Evolutionary conservation across 2,888 invertebrate species (phyloP).

Genomic region (Thymelicus sylvestris): DNA sequence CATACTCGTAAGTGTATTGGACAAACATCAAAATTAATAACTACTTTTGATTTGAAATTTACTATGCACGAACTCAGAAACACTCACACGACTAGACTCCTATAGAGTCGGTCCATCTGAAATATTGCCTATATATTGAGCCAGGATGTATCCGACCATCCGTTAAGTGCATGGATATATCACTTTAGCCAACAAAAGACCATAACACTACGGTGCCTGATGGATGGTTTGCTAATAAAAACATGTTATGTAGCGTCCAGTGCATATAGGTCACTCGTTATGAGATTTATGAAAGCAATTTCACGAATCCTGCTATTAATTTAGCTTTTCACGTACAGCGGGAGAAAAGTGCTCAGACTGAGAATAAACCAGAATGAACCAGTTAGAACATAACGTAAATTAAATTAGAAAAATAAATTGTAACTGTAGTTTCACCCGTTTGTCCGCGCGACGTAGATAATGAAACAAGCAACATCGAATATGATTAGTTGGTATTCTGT

Average conservation of each 20-base stretch:
- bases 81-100: no score
- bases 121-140: no score
- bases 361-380: background rate
- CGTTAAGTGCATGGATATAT: constrained; percentile 25
- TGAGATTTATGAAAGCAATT: constrained; percentile 30
- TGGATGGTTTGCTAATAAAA: constrained; percentile 26
- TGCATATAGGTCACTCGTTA: constrained; percentile 27
- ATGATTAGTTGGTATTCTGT: no score
- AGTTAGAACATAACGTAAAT: background rate
- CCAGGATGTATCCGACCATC: background rate
- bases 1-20: no score
- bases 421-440: no score
- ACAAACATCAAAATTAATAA: no score
- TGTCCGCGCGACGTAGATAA: no score
- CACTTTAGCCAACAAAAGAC: constrained; percentile 27
- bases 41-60: no score
- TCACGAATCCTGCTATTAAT: constrained; percentile 18
- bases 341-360: background rate
- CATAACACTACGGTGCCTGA: constrained; percentile 12
- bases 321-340: background rate
- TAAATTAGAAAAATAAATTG: background rate
- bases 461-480: no score
- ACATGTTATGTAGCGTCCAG: constrained; percentile 8
- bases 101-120: no score
- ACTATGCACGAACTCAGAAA: no score